Conservation (phyloP, 2,888 invertebrate genomes). For the Agrenia bidenticulata region DNA sequence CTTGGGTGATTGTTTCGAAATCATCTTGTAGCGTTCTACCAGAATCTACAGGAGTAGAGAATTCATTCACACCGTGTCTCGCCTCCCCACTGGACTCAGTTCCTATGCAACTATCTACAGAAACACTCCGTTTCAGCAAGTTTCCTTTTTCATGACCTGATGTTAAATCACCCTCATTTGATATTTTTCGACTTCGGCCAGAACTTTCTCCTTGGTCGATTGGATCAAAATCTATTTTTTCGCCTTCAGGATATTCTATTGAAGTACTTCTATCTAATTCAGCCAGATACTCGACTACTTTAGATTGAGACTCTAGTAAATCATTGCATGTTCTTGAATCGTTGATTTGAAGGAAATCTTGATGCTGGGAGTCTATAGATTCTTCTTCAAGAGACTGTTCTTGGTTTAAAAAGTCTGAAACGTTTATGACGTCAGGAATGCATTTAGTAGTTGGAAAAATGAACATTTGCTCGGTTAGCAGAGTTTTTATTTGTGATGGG, state of each 20-base stretch:
- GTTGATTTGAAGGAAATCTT: not conserved
- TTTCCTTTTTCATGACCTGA: too few relatives aligned
- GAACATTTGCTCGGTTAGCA: not conserved
- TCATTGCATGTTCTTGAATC: not conserved
- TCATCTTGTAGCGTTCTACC: conserved; percentile 4
- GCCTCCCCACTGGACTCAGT: conserved; percentile 47
- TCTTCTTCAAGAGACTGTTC: not conserved
- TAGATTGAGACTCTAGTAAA: not conserved
- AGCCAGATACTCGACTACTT: conserved; percentile 25
- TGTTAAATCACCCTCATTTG: not conserved
- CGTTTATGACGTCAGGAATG: conserved; percentile 19
- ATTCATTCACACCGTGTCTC: conserved; percentile 21
- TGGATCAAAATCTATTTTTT: not conserved
- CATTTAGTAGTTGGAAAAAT: not conserved
- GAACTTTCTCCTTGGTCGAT: conserved; percentile 8
- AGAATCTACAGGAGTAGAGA: conserved; percentile 10
- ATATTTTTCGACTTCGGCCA: not conserved
- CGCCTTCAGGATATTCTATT: not conserved
- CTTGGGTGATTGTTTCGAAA: not conserved
- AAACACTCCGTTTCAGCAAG: conserved; percentile 28
- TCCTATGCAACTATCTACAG: conserved; percentile 49
- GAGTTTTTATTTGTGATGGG: too few relatives aligned
- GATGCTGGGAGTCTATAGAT: not conserved
- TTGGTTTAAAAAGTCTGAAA: not conserved
- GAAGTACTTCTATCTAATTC: conserved; percentile 15